phyloP scores from a whole-genome alignment of 64 coral and sea anemone genomes.

The Cladopsammia gracilis region DNA sequence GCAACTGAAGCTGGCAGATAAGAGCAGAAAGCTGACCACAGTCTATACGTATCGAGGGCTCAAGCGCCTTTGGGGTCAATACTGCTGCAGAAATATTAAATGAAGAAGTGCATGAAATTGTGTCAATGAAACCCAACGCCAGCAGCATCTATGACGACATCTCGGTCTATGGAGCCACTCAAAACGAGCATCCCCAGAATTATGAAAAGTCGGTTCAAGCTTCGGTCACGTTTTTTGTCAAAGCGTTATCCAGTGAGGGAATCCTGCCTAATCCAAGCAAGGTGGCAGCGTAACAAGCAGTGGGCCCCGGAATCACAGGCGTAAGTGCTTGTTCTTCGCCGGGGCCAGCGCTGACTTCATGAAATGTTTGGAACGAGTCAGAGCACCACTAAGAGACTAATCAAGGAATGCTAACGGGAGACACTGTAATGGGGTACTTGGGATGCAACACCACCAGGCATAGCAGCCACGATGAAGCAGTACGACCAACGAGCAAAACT shows the following conservation, averaged over 20 bases:
- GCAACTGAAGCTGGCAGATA: slow-evolving; percentile 44
- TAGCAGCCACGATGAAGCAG: too few species aligned
- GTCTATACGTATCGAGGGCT: slow-evolving; percentile 48
- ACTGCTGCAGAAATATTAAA: slow-evolving; percentile 60
- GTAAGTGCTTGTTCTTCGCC: slow-evolving; percentile 54
- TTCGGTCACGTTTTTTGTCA: slow-evolving; percentile 56
- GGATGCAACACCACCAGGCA: too few species aligned
- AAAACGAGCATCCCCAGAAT: slow-evolving; percentile 28
- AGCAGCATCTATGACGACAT: slow-evolving; percentile 51
- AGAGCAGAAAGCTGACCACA: slow-evolving; percentile 52
- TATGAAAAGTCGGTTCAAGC: slow-evolving; percentile 43
- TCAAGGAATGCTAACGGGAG: too few species aligned
- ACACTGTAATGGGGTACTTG: too few species aligned
- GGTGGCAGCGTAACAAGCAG: slow-evolving; percentile 56
- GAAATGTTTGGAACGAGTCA: slow-evolving; percentile 13
- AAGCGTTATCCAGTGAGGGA: slow-evolving; percentile 49
- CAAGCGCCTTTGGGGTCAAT: slow-evolving; percentile 60
- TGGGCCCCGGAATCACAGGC: slow-evolving; percentile 25
- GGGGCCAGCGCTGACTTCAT: slow-evolving; percentile 56
- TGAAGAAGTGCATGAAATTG: slow-evolving; percentile 43
- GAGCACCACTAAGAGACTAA: slow-evolving; percentile 28
- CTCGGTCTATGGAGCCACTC: neutral
- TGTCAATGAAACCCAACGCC: slow-evolving; percentile 47
- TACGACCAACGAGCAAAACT: too few species aligned
- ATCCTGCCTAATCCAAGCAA: slow-evolving; percentile 26